Base-by-base conservation (phyloP, 2,888 invertebrate species). In the Agelastica alni region DNA sequence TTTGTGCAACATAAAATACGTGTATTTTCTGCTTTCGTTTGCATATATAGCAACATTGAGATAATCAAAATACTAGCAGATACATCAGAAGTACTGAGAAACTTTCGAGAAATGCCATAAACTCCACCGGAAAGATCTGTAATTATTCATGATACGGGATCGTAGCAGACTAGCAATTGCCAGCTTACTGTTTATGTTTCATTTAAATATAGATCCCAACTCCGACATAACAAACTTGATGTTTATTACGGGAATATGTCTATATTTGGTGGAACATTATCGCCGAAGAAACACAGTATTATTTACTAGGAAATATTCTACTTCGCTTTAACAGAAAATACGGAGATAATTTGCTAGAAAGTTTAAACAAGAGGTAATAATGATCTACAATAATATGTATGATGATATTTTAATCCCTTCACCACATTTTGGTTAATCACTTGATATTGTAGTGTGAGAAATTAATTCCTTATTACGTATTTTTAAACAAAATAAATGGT, bases 101-200 rank as follows among this genome's bases (percentile, higher is more conserved):
- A 44, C 18, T 48, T 39, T 17, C 12, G 14, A 22, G 45, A 31
- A 52, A 28, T 37, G 43, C 39, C 12, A 22, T 44, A 44, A 57
- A 53, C 49, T 42, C 6, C 4, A 17, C 39, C 36, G 43, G 12
- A 31, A 44, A 52, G 45, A 53, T 13, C 28, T 13, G 47, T 56
- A 56, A 59, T 59, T 59, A 59, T 53, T 59, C 59, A 48, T 53
- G 51, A 48, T 53, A 53, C 55, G 52, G 42, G 32, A 30, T 43
- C 43, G 30, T 26, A 36, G 51, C 10, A 36, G 41, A 37, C 32
- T 28, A 13, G 56, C 53, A 59, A 59, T 59, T 59, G 53, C 56
- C 39, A 53, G 43, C 49, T 59, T 34, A 43, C 42, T 59, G 59
- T 59, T 59, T 57, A 57, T 57, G 54, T 57, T 59, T 54, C 54